Conservation (phyloP, 2,888 invertebrate species). For the Acronicta aceris region DNA sequence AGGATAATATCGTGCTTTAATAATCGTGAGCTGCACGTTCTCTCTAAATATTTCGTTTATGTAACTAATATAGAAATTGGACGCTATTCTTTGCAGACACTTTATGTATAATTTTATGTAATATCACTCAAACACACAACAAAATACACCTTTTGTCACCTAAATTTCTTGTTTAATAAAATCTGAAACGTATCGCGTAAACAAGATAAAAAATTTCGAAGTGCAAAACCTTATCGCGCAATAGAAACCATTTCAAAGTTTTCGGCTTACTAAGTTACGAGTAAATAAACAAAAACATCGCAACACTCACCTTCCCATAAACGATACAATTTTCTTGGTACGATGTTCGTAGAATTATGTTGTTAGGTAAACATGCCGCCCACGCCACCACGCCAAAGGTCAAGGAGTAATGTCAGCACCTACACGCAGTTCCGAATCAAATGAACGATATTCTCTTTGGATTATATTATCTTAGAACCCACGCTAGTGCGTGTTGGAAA, state of each 20-base stretch:
- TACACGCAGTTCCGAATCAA: constrained; percentile 50
- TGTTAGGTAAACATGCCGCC: constrained; percentile 54
- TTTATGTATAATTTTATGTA: too few relatives aligned
- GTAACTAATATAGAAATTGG: too few relatives aligned
- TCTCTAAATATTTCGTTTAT: too few relatives aligned
- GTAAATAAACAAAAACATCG: constrained; percentile 19
- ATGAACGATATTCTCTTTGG: constrained; percentile 53
- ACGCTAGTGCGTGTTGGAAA: constrained; percentile 33
- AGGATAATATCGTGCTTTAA: too few relatives aligned
- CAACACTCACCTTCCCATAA: constrained; percentile 22
- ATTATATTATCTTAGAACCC: constrained; percentile 50
- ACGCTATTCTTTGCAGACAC: too few relatives aligned
- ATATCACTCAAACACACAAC: too few relatives aligned
- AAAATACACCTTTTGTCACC: too few relatives aligned
- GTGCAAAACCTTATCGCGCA: constrained; percentile 14
- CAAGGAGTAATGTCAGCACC: constrained; percentile 60
- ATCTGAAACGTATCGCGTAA: not conserved
- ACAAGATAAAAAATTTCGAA: not conserved
- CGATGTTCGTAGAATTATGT: constrained; percentile 30
- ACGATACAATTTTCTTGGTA: constrained; percentile 29
- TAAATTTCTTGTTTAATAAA: too few relatives aligned
- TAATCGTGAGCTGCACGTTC: too few relatives aligned
- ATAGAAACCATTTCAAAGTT: constrained; percentile 4
- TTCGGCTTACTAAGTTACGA: constrained; percentile 20
- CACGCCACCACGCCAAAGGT: constrained; percentile 60